Conservation (phyloP, 2,113 vertebrate species). For the Puntigrus tetrazona region DNA sequence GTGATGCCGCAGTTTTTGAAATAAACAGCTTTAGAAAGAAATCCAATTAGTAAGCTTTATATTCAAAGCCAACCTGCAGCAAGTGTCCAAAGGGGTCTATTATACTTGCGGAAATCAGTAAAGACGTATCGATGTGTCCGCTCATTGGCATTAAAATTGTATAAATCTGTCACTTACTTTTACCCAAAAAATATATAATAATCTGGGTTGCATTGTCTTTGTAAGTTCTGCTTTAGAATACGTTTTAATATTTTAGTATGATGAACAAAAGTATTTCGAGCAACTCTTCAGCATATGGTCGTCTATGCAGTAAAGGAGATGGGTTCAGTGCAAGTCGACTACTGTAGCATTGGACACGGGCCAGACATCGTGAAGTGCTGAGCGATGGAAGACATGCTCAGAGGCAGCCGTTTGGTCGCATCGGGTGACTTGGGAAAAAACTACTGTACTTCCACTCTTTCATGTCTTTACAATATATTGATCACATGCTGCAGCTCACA, state of each 20-base stretch:
- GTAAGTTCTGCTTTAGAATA: not conserved
- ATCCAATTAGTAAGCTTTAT: not conserved
- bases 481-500: not conserved
- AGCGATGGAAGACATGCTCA: constrained; percentile 61
- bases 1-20: not conserved
- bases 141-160: not conserved
- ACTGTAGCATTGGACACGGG: constrained; percentile 49
- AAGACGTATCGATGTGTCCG: not conserved
- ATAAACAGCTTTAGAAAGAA: not conserved
- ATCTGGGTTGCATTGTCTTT: not conserved
- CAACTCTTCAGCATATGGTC: not conserved
- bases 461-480: not conserved
- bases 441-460: not conserved
- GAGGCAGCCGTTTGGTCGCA: constrained; percentile 33
- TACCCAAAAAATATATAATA: too few relatives aligned
- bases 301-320: constrained; percentile 23
- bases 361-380: constrained; percentile 63
- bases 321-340: not conserved
- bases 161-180: not conserved
- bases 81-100: not conserved
- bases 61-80: not conserved
- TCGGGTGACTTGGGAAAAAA: not conserved
- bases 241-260: not conserved
- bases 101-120: not conserved
- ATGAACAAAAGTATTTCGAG: not conserved